phyloP scores from a whole-genome alignment of 2,888 invertebrate genomes.

The Scrobipalpa atriplicella region DNA sequence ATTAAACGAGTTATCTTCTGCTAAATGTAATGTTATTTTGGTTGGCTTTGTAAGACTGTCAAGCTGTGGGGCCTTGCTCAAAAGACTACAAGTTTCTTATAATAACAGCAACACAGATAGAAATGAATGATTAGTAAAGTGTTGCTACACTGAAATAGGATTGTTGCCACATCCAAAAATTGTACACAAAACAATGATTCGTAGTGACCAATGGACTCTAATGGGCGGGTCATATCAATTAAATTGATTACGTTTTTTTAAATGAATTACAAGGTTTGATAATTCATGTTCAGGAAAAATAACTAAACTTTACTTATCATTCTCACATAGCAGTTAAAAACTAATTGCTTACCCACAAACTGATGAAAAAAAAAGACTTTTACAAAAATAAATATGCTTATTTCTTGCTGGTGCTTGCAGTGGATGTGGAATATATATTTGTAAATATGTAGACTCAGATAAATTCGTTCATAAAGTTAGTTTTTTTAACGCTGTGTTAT shows the following conservation, averaged over 20 bases:
- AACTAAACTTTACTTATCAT: no score
- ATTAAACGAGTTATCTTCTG: background rate
- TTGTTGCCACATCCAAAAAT: slow-evolving; percentile 28
- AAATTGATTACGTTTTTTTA: slow-evolving; percentile 27
- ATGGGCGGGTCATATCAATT: slow-evolving; percentile 34
- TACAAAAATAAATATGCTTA: no score
- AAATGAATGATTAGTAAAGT: background rate
- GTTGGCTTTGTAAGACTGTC: background rate
- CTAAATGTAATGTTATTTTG: background rate
- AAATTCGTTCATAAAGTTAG: no score
- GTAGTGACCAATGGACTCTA: slow-evolving; percentile 1
- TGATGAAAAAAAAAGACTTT: no score
- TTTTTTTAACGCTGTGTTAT: no score
- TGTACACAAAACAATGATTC: slow-evolving; percentile 40
- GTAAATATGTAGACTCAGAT: no score
- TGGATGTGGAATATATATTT: no score
- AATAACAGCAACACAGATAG: background rate
- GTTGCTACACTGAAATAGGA: background rate
- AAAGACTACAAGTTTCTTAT: background rate
- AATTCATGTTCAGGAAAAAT: background rate
- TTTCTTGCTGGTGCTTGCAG: no score
- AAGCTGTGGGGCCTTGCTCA: background rate
- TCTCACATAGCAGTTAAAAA: no score
- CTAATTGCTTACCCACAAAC: no score
- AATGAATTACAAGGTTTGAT: slow-evolving; percentile 16